Evolutionary conservation across 2,113 vertebrate genomes (phyloP), one percentile per base, ranked within the genome.

Genomic region (Xyrauchen texanus): DNA sequence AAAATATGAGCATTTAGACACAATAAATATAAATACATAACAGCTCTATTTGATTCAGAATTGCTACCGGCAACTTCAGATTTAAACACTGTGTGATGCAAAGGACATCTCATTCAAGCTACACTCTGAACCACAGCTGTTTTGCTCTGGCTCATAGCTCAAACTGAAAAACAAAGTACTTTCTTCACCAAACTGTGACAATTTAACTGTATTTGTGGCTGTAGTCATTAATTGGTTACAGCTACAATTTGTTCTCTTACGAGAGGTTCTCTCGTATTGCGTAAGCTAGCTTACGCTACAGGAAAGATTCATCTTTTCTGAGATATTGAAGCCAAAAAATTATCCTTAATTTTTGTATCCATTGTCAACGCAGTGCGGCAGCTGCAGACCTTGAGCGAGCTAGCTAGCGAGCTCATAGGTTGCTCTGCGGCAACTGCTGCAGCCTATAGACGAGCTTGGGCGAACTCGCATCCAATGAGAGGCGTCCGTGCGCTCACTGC

Each of bases 141-240:
- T 53, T 46, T 46, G 69, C 47, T 72, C 55, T 72, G 69, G 69
- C 69, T 60, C 55, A 16, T 15, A 57, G 69, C 69, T 55, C n/a
- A 46, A 6, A 72, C 5, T 45, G 52, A 15, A 70, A 70, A 70
- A 45, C n/a, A n/a, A n/a, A n/a, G n/a, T 13, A 72, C 8, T 72
- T 72, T 60, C 13, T 60, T 60, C 6, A 60, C 69, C 69, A 60
- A 60, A 72, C 69, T 15, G 13, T 72, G 44, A 47, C 69, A 72
- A 47, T 60, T 60, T 72, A 10, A 72, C 69, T 58, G 53, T 71
- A 71, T 71, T 58, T 71, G 53, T 53, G 58, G 69, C 69, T 72
- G 69, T 7, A 46, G 55, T 21, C 69, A 60, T 72, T 72, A 72
- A 60, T 72, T 42, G 11, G 55, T 60, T 60, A 47, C 55, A 46